Evolutionary conservation across 2,797 vertebrate genomes (phyloP), one percentile per base, ranked within the genome.

Genomic region (Miichthys miiuy): DNA sequence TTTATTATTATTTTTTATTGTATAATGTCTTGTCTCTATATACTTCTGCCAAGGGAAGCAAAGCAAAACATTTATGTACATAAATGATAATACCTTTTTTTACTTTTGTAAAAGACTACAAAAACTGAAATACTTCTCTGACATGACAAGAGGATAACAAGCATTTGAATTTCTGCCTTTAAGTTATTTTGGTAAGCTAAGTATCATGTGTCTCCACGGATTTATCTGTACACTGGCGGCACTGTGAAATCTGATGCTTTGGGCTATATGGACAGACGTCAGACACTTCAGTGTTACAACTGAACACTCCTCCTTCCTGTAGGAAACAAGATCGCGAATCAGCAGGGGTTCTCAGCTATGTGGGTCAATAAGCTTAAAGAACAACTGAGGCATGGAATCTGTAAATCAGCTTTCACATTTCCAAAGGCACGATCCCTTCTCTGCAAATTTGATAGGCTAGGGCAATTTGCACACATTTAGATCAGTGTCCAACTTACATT

Each of bases 281-380:
- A 81, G n/a, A 55, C 68, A 88, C 64, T 65, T 9, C 69, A 72
- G 50, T 68, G 61, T 41, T 60, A 25, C 41, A 51, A 68, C 17
- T 62, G 68, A 17, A 4, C 61, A 70, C 27, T 38, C 34, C 62
- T 75, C 47, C 20, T 69, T 80, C 64, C 60, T 70, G 67, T 42
- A 67, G 75, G 61, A 83, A 81, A 81, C 34, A 58, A 16, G 63
- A 75, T 83, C 48, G 65, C 1, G 3, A 54, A 79, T 67, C 85
- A 80, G 68, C 68, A 44, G 70, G 72, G 56, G 65, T 51, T 79
- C 56, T 60, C 62, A 10, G 74, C 54, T 34, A 82, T 86, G 67
- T 86, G 80, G 84, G 84, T 86, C 86, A 87, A 71, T 88, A 72
- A 79, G 75, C 84, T 74, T 67, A 81, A 77, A 81, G 50, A 87